phyloP scores from a whole-genome alignment of 2,888 invertebrate species.

The Sarcophaga rosellei region DNA sequence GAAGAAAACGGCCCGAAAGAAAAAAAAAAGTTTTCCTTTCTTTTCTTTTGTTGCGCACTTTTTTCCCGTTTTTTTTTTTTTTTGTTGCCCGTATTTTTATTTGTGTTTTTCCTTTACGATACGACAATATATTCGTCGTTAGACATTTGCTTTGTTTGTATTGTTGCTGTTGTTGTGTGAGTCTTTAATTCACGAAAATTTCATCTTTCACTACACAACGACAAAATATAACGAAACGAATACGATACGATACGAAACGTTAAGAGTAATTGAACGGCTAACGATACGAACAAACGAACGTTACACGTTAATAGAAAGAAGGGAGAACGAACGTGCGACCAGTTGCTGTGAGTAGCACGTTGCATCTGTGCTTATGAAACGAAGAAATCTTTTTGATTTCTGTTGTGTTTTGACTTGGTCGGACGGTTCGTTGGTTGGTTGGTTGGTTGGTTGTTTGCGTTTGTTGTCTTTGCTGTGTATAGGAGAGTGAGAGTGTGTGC shows the following conservation, averaged over 20 bases:
- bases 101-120: constrained; percentile 15
- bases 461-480: constrained; percentile 38
- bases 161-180: too few relatives aligned
- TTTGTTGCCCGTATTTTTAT: constrained; percentile 4
- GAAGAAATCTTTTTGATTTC: constrained; percentile 75
- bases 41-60: constrained; percentile 47
- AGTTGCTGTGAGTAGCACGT: constrained; percentile 76
- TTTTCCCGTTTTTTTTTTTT: constrained; percentile 30
- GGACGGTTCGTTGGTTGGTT: constrained; percentile 26
- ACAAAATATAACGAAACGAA: not conserved
- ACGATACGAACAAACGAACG: not conserved
- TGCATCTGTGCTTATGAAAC: constrained; percentile 75
- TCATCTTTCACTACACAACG: not conserved
- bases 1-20: constrained; percentile 28
- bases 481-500: constrained; percentile 12
- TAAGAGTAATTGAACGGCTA: too few relatives aligned
- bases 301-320: constrained; percentile 38
- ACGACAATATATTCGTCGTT: not conserved
- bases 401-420: constrained; percentile 70
- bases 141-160: too few relatives aligned
- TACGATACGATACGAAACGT: too few relatives aligned
- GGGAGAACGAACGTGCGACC: constrained; percentile 72
- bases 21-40: constrained; percentile 44
- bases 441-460: constrained; percentile 61
- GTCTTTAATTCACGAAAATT: constrained; percentile 46